Evolutionary conservation across 2,797 vertebrate genomes (phyloP).

Genomic region (Pseudocheirus occidentalis): DNA sequence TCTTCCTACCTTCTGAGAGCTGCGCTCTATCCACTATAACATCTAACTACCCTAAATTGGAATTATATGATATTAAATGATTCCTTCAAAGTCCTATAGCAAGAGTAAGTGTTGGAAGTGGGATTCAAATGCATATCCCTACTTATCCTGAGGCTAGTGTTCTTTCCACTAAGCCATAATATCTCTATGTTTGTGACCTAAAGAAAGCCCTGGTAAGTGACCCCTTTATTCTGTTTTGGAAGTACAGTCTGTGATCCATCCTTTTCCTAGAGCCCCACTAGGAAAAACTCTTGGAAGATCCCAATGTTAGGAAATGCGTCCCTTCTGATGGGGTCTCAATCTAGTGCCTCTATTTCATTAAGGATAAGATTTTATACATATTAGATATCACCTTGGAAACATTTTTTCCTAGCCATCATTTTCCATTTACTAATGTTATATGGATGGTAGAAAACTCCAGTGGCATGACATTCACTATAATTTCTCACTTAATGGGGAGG

Average conservation of each 20-base stretch:
- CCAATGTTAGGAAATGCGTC: not conserved
- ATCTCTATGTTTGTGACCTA: not conserved
- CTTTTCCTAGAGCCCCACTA: not conserved
- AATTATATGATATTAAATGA: not conserved
- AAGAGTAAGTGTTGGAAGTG: not conserved
- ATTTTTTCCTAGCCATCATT: conserved; percentile 38
- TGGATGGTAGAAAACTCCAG: conserved; percentile 26
- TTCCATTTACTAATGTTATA: conserved; percentile 43
- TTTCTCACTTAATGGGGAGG: conserved; percentile 3
- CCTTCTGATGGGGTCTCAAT: not conserved
- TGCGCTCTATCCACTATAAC: too few relatives aligned
- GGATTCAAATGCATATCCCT: not conserved
- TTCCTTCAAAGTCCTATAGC: not conserved
- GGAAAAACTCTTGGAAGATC: not conserved
- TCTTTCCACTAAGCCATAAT: too few relatives aligned
- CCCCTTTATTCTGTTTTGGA: not conserved
- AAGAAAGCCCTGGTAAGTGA: not conserved
- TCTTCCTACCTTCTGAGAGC: too few relatives aligned
- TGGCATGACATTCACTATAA: not conserved
- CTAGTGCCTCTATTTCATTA: not conserved
- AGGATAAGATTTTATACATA: not conserved
- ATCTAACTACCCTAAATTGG: not conserved
- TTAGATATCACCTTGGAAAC: conserved; percentile 26
- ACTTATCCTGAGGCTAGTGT: too few relatives aligned
- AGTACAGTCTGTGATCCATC: not conserved